A percentile compares a stretch with the other conserved stretches of the same genome.
Evolutionary conservation across 2,113 vertebrate genomes (phyloP).

Genomic region (Lampris incognitus): DNA sequence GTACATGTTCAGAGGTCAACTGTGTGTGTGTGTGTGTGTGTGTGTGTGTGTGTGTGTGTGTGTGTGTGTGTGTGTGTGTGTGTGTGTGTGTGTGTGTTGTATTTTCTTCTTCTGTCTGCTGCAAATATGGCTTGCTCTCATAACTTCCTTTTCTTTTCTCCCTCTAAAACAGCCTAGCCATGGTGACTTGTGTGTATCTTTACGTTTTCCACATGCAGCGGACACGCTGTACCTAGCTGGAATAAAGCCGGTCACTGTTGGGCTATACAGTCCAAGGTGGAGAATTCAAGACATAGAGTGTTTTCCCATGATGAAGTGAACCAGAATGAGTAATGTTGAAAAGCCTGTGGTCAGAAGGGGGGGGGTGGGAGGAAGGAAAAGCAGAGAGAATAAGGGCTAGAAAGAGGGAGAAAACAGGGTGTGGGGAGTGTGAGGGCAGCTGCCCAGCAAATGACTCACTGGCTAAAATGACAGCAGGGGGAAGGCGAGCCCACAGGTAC

Average conservation of each 20-base stretch:
- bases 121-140: neutral
- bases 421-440: conserved; percentile 37
- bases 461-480: conserved; percentile 12
- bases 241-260: conserved; percentile 30
- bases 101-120: neutral
- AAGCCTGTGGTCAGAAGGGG: conserved; percentile 43
- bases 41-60: neutral
- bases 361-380: conserved; percentile 53
- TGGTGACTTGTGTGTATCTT: neutral
- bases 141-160: neutral
- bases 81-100: neutral
- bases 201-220: neutral
- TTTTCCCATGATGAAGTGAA: conserved; percentile 48
- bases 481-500: conserved; percentile 32
- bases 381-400: conserved; percentile 12
- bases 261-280: neutral
- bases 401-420: conserved; percentile 24
- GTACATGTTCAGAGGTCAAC: conserved; percentile 26
- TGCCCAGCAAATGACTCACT: conserved; percentile 29
- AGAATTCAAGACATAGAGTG: conserved; percentile 2
- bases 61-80: conserved; percentile 1
- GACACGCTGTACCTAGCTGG: neutral
- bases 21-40: conserved; percentile 36
- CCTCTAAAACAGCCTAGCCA: conserved; percentile 12
- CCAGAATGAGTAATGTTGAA: conserved; percentile 56